These are phyloP conservation scores for Drosophila triauraria DNA, from an alignment of 1,140 invertebrate species.

Conservation along the genomic window DNA sequence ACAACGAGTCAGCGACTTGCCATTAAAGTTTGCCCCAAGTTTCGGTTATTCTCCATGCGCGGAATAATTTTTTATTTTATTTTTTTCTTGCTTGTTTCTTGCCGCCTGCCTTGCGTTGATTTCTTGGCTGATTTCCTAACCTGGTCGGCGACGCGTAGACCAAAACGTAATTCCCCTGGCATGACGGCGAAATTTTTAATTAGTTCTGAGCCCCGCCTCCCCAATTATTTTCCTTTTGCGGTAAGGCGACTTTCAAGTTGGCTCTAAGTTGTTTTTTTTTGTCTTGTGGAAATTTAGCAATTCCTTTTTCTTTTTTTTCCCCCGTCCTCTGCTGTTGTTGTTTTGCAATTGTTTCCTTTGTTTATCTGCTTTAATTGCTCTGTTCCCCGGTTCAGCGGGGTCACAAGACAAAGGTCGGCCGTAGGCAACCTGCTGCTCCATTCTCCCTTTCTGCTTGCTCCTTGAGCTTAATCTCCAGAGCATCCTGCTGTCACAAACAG, in stretches of 20 bases:
- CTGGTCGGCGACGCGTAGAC: slow-evolving; percentile 56
- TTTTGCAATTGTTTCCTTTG: slow-evolving; percentile 73
- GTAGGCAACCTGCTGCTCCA: slow-evolving; percentile 41
- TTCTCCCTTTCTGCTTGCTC: background rate
- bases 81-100: slow-evolving; percentile 6
- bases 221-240: slow-evolving; percentile 28
- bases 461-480: slow-evolving; percentile 30
- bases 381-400: slow-evolving; percentile 3
- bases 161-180: slow-evolving; percentile 74
- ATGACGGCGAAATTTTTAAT: slow-evolving; percentile 81
- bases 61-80: slow-evolving; percentile 27
- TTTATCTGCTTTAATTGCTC: slow-evolving; percentile 81
- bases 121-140: slow-evolving; percentile 69
- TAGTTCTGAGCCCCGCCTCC: slow-evolving; percentile 52
- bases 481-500: slow-evolving; percentile 30
- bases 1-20: slow-evolving; percentile 41
- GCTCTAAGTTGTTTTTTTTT: slow-evolving; percentile 72
- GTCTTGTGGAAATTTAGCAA: slow-evolving; percentile 64
- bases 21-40: slow-evolving; percentile 68
- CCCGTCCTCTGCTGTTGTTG: slow-evolving; percentile 39
- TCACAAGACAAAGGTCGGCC: slow-evolving; percentile 43
- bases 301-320: slow-evolving; percentile 45
- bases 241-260: slow-evolving; percentile 53
- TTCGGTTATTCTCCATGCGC: slow-evolving; percentile 47
- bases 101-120: slow-evolving; percentile 36